phyloP scores from a whole-genome alignment of 1,140 invertebrate species.

The Colletes latitarsis region DNA sequence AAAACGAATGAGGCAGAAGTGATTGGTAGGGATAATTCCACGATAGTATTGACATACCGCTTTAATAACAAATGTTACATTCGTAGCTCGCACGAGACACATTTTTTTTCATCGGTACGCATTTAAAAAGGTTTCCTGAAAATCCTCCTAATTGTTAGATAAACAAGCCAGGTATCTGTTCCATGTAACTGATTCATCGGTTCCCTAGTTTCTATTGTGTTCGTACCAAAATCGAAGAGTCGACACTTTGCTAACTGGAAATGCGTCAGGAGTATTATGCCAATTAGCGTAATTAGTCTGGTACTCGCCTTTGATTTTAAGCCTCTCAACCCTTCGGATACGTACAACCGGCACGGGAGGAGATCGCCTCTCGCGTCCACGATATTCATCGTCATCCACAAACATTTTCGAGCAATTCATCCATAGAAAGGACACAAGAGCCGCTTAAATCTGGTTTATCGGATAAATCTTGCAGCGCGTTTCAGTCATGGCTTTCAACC shows the following conservation, averaged over 20 bases:
- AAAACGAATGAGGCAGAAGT: too few relatives aligned
- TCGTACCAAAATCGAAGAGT: conserved; percentile 24
- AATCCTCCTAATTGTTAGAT: conserved; percentile 7
- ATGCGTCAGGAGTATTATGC: conserved; percentile 68
- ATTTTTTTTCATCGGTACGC: too few relatives aligned
- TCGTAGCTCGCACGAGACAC: too few relatives aligned
- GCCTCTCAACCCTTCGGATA: conserved; percentile 54
- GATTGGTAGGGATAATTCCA: too few relatives aligned
- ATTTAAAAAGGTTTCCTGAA: conserved; percentile 21
- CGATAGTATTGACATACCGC: too few relatives aligned
- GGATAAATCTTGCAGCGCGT: conserved; percentile 64
- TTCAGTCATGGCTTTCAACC: conserved; percentile 48
- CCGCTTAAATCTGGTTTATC: conserved; percentile 64
- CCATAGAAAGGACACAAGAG: conserved; percentile 46
- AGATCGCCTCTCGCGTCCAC: conserved; percentile 55
- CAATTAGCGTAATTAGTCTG: conserved; percentile 74
- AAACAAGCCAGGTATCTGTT: not conserved
- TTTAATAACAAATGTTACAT: too few relatives aligned
- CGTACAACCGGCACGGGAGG: conserved; percentile 11
- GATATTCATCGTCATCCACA: conserved; percentile 49
- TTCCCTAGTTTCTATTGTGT: conserved; percentile 34
- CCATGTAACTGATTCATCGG: conserved; percentile 10
- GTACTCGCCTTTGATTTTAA: conserved; percentile 61
- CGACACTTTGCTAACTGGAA: conserved; percentile 58
- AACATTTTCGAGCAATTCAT: conserved; percentile 52